Conservation (phyloP, 2,113 vertebrate species). For the Pseudopodoces humilis region DNA sequence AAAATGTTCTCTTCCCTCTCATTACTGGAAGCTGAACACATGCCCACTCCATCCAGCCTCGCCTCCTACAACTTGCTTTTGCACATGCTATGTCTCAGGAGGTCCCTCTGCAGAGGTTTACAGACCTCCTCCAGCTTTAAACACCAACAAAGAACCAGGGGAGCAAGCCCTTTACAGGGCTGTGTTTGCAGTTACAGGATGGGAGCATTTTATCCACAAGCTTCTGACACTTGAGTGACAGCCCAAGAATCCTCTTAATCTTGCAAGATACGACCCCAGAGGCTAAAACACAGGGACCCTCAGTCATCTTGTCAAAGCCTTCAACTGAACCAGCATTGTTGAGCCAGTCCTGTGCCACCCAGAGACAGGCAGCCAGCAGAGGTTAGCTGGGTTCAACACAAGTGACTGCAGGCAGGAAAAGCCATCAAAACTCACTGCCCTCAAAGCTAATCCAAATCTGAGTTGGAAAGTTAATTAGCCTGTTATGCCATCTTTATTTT, state of each 20-base stretch:
- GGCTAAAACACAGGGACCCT: neutral
- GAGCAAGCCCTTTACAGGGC: neutral
- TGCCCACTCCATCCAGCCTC: neutral
- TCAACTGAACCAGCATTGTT: neutral
- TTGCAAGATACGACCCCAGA: neutral
- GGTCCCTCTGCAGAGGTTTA: neutral
- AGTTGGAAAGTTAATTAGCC: slow-evolving; percentile 31
- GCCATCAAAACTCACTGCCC: slow-evolving; percentile 37
- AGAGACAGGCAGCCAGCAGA: neutral
- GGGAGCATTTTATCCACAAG: neutral
- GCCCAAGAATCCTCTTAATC: neutral
- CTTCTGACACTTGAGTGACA: neutral
- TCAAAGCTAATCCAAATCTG: slow-evolving; percentile 25
- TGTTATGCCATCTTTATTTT: slow-evolving; percentile 57
- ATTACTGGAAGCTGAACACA: neutral
- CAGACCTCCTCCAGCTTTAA: neutral
- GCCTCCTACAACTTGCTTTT: neutral
- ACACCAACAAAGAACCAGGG: neutral
- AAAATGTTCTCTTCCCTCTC: neutral
- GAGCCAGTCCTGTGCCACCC: neutral
- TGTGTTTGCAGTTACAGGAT: neutral
- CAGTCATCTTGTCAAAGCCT: neutral
- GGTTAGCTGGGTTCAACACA: slow-evolving; percentile 32
- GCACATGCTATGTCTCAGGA: accelerated
- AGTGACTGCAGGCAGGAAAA: slow-evolving; percentile 42